Conservation (phyloP, 2,888 invertebrate species). For the Thumatha senex region DNA sequence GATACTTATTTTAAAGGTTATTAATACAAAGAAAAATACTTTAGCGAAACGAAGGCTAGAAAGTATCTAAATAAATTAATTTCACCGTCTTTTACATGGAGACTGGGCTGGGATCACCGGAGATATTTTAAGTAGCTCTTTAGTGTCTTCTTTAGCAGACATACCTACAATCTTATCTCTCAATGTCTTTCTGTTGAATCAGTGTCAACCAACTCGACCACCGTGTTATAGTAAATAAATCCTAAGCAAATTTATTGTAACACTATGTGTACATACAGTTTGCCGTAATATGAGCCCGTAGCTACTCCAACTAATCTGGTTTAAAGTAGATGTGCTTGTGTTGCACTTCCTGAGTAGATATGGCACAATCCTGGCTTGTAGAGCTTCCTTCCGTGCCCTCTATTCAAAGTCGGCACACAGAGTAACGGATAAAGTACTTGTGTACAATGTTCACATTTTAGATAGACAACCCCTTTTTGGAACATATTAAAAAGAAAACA, state of each 20-base stretch:
- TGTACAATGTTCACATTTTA: conserved; percentile 25
- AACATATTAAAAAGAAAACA: too few species aligned
- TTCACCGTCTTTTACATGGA: too few species aligned
- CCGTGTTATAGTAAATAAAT: conserved; percentile 44
- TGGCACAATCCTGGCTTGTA: conserved; percentile 61
- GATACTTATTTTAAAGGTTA: conserved; percentile 36
- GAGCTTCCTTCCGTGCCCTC: conserved; percentile 73
- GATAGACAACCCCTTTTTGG: too few species aligned
- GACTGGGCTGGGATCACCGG: conserved; percentile 1
- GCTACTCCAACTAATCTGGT: conserved; percentile 60
- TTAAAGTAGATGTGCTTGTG: conserved; percentile 56
- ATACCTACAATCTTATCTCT: conserved; percentile 29
- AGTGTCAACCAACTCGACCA: conserved; percentile 66
- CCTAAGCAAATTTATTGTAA: conserved; percentile 39
- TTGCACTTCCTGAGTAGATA: conserved; percentile 76
- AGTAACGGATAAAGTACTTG: conserved; percentile 72
- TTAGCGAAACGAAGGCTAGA: conserved; percentile 19
- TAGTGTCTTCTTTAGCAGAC: too few species aligned
- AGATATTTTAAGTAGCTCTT: too few species aligned
- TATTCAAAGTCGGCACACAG: conserved; percentile 47
- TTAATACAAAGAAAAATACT: conserved; percentile 48
- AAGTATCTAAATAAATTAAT: conserved; percentile 18
- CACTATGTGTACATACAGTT: conserved; percentile 50
- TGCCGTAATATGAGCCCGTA: conserved; percentile 57
- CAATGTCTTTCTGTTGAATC: conserved; percentile 31